Evolutionary conservation across 2,113 vertebrate genomes (phyloP).

Genomic region (Zosterops lateralis): DNA sequence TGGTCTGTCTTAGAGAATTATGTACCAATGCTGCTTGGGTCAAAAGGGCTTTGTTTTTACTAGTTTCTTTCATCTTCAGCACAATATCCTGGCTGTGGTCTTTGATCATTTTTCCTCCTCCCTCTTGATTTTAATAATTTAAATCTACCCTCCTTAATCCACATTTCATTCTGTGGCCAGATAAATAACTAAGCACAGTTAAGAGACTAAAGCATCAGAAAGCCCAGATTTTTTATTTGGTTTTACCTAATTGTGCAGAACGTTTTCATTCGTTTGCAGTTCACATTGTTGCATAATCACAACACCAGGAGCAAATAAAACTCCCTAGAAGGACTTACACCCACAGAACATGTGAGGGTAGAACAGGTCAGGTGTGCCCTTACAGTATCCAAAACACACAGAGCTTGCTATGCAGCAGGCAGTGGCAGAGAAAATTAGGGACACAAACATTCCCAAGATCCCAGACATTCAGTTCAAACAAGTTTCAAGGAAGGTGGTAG

Average conservation of each 20-base stretch:
- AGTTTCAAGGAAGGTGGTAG: neutral
- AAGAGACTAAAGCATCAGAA: neutral
- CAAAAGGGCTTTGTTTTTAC: neutral
- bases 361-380: neutral
- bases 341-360: neutral
- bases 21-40: neutral
- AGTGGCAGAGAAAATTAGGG: neutral
- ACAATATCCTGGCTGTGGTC: neutral
- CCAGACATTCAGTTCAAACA: neutral
- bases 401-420: neutral
- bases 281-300: neutral
- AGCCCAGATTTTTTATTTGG: neutral
- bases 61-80: neutral
- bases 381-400: neutral
- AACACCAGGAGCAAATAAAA: neutral
- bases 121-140: neutral
- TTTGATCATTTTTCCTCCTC: neutral
- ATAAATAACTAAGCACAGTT: neutral
- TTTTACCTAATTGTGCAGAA: neutral
- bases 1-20: neutral
- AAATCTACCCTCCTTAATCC: neutral
- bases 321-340: neutral
- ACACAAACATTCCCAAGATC: neutral
- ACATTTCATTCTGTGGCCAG: neutral
- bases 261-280: neutral